Conservation (phyloP, 2,113 vertebrate genomes). For the Catharus bicknelli region DNA sequence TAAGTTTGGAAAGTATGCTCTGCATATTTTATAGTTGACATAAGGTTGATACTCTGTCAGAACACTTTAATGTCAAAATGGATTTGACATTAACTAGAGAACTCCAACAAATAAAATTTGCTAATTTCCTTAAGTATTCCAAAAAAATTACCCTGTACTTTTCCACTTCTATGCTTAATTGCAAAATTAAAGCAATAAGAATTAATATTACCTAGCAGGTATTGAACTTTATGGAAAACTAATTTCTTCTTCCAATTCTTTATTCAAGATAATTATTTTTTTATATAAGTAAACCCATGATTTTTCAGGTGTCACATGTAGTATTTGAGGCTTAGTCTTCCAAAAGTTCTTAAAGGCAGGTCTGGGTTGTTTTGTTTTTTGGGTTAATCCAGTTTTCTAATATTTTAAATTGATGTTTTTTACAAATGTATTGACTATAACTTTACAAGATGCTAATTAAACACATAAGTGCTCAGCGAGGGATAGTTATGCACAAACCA, state of each 20-base stretch:
- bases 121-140: neutral
- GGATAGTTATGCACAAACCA: neutral
- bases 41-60: neutral
- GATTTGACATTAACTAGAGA: neutral
- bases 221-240: neutral
- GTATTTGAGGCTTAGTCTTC: neutral
- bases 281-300: accelerated
- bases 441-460: neutral
- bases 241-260: neutral
- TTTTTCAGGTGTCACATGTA: neutral
- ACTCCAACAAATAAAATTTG: neutral
- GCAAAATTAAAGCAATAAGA: neutral
- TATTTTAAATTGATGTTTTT: neutral
- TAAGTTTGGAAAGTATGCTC: neutral
- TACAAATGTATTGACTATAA: neutral
- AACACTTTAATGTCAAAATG: neutral
- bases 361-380: neutral
- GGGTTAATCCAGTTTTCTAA: neutral
- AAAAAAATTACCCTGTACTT: neutral
- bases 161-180: neutral
- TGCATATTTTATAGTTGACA: neutral
- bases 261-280: neutral
- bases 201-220: neutral
- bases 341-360: neutral
- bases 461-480: accelerated